Base-by-base conservation (phyloP, 2,888 invertebrate genomes). In the Acleris holmiana region DNA sequence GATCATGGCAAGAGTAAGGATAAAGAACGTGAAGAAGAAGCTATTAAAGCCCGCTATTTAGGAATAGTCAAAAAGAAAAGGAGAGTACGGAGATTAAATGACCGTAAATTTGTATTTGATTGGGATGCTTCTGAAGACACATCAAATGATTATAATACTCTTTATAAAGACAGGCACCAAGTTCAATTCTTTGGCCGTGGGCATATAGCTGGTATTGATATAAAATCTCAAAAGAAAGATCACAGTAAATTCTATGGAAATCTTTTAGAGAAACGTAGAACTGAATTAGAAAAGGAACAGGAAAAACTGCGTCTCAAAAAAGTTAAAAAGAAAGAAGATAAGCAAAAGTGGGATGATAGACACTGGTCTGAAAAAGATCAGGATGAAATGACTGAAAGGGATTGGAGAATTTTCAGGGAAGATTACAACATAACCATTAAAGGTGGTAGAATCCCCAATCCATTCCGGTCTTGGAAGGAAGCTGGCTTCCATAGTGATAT, bases 121-220 rank as follows among this genome's bases (percentile, higher is more conserved):
- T 99, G 99, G 99, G 99, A 99, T 91, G 99, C 98, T 0, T 97
- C 97, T 0, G 99, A 99, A 88, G 99, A 99, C 80, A 99, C 99
- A 0, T 98, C 99, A 2, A 96, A 96, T 68, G 99, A 99, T 93
- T 99, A 99, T 81, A 99, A 99, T 86, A 95, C 96, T 67, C 92
- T 99, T 21, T 99, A 99, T 81, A 99, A 99, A 86, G 98, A 99
- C 75, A 94, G 97, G 55, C 99, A 99, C 89, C 98, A 99, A 89
- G 97, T 98, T 5, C 99, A 99, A 89, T 99, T 99, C 86, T 99
- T 97, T 92, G 99, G 99, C 0, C 94, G 99, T 67, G 99, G 99
- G 10, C 98, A 99, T 83, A 95, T 99, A 35, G 99, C 99, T 62
- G 99, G 99, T 3, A 98, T 99, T 74, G 99, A 99, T 84, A 98